Evolutionary conservation across 2,888 invertebrate species (phyloP), one percentile per base, ranked within the genome.

Genomic region (Cosmorhoe ocellata): DNA sequence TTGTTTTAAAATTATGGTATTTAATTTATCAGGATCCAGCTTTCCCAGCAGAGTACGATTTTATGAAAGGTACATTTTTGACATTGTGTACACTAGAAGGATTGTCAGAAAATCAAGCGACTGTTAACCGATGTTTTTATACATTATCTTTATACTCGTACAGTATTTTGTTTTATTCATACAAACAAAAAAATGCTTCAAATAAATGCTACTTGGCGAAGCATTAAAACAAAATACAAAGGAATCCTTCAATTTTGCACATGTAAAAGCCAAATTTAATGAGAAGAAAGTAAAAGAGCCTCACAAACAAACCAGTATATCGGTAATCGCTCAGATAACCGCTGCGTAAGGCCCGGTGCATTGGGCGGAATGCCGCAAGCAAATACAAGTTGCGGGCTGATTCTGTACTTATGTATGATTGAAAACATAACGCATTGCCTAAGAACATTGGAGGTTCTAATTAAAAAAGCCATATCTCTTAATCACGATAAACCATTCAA

Each of bases 351-450:
- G 70, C 63, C 54, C 66, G 67, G 66, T 67, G 63, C 71, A 75
- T 67, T 67, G 74, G 66, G 76, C 78, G 77, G 74, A 71, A 74
- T 78, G 68, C 79, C 75, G 69, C 70, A 62, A 66, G 74, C 74
- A 79, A 82, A 80, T 71, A 76, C 62, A 57, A 64, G 61, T 66
- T 68, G 66, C 10, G 10, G 24, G 13, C 38, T 14, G 31, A 45
- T 45, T 45, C 38, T 38, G 44, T 30, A 22, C n/a, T n/a, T 3
- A 41, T n/a, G n/a, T n/a, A n/a, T n/a, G n/a, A n/a, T n/a, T n/a
- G n/a, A n/a, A n/a, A n/a, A n/a, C n/a, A n/a, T n/a, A n/a, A n/a
- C n/a, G n/a, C n/a, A n/a, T 18, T 18, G 18, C 18, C 18, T 18
- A 18, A n/a, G n/a, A n/a, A n/a, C n/a, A n/a, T n/a, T n/a, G n/a